phyloP scores from a whole-genome alignment of 2,797 vertebrate species.

The Trachops cirrhosus region DNA sequence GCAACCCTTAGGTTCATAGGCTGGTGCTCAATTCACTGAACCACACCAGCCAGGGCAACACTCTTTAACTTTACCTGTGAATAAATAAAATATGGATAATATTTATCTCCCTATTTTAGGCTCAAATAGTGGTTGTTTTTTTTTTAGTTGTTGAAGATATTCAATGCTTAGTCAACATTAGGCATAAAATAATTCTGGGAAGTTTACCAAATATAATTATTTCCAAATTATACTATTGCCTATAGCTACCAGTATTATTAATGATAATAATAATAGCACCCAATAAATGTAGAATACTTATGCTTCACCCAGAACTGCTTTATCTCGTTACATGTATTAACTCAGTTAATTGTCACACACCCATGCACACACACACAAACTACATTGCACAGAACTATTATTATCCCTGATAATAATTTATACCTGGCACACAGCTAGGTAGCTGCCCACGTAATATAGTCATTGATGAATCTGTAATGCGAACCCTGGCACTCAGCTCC shows the following conservation, averaged over 20 bases:
- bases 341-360: not conserved
- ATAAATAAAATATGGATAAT: conserved; percentile 8
- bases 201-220: not conserved
- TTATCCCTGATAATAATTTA: not conserved
- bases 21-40: too few relatives aligned
- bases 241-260: not conserved
- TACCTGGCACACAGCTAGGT: not conserved
- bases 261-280: not conserved
- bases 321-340: not conserved
- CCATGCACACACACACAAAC: not conserved
- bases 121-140: not conserved
- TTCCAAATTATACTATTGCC: not conserved
- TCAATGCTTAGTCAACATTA: not conserved
- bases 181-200: conserved; percentile 35
- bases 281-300: not conserved
- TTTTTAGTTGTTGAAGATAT: not conserved
- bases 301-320: not conserved
- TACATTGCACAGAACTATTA: not conserved
- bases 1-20: too few relatives aligned
- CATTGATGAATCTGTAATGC: not conserved
- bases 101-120: not conserved
- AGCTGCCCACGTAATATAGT: not conserved
- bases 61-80: conserved; percentile 9
- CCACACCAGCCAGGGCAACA: not conserved
- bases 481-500: not conserved